Conservation (phyloP, 1,140 invertebrate genomes). For the Pararge aegeria region DNA sequence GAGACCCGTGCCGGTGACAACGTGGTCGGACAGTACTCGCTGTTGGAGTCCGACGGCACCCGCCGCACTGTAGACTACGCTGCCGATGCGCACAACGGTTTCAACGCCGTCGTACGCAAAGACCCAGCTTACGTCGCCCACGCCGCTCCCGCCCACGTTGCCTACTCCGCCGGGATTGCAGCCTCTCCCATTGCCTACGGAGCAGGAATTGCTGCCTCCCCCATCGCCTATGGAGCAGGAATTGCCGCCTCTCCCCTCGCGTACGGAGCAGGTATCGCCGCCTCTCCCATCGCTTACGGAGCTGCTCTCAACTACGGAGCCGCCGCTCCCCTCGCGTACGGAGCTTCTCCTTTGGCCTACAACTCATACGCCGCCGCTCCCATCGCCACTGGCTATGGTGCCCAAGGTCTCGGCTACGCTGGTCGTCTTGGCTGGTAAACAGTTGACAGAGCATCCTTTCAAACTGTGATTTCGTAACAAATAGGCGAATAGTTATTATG, state of each 20-base stretch:
- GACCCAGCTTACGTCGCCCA: slow-evolving; percentile 44
- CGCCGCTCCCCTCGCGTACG: background rate
- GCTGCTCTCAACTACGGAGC: background rate
- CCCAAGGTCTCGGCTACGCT: slow-evolving; percentile 26
- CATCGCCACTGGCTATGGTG: slow-evolving; percentile 7
- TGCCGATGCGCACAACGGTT: slow-evolving; percentile 69
- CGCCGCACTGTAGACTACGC: slow-evolving; percentile 75
- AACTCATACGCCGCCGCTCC: slow-evolving; percentile 25
- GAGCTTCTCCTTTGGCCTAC: slow-evolving; percentile 31
- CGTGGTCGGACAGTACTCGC: slow-evolving; percentile 77
- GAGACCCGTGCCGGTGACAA: slow-evolving; percentile 79
- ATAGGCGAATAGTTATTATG: background rate
- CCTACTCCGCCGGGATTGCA: slow-evolving; percentile 5
- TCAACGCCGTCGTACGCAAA: slow-evolving; percentile 77
- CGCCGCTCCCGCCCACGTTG: slow-evolving; percentile 30
- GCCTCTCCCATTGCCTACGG: slow-evolving; percentile 27
- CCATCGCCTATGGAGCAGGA: slow-evolving; percentile 22
- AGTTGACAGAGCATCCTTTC: background rate
- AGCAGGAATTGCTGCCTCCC: too few relatives aligned
- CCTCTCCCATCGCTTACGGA: background rate
- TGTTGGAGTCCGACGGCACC: slow-evolving; percentile 72
- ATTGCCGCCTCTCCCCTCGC: slow-evolving; percentile 7
- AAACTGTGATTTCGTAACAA: slow-evolving; percentile 1
- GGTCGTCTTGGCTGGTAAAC: slow-evolving; percentile 29
- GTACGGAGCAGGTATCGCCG: slow-evolving; percentile 7